Conservation (phyloP, 1,140 invertebrate genomes). For the Penaeus vannamei region DNA sequence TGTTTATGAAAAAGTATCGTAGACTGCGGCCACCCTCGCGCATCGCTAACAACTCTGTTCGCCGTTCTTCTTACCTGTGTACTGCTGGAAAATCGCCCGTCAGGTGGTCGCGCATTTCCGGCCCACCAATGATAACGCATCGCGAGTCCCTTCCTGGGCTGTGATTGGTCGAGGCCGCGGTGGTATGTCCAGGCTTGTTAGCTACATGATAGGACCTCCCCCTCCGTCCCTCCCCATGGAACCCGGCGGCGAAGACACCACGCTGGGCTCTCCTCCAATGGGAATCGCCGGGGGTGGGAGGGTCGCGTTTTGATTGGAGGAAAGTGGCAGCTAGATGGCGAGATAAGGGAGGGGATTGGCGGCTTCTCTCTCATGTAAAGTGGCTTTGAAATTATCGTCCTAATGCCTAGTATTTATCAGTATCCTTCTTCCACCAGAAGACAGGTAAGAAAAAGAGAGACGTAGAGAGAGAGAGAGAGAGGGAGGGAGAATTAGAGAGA, state of each 20-base stretch:
- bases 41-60: conserved; percentile 48
- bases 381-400: conserved; percentile 46
- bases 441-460: not conserved
- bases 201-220: not conserved
- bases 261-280: conserved; percentile 11
- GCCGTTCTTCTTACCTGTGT: conserved; percentile 31
- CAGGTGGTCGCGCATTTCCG: not conserved
- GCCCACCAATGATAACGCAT: conserved; percentile 22
- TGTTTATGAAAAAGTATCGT: conserved; percentile 23
- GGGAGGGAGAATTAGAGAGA: too few relatives aligned
- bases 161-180: not conserved
- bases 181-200: conserved; percentile 32
- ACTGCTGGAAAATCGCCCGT: conserved; percentile 1
- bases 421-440: conserved; percentile 35
- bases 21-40: not conserved
- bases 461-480: not conserved
- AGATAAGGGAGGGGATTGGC: conserved; percentile 29
- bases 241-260: not conserved
- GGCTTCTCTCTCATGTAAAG: conserved; percentile 48
- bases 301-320: conserved; percentile 26
- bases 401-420: conserved; percentile 50
- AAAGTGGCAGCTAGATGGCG: conserved; percentile 7
- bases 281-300: not conserved
- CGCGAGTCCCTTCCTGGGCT: not conserved
- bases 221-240: not conserved